These are phyloP conservation scores for Brachyalestes nurse DNA, from an alignment of 2,797 vertebrate genomes.

Conservation along the genomic window DNA sequence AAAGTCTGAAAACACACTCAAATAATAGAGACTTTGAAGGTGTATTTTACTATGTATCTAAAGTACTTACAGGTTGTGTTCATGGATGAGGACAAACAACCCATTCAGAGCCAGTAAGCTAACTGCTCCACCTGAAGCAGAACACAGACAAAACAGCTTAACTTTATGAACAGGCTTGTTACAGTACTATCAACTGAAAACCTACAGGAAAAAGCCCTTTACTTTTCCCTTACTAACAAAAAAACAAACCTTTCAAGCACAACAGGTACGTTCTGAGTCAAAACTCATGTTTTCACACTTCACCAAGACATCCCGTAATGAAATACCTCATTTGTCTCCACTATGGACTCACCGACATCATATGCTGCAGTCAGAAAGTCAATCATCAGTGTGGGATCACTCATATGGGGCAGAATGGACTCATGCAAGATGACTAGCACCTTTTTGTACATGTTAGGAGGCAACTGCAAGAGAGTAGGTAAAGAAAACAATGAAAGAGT, in stretches of 20 bases:
- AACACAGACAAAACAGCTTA: not conserved
- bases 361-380: constrained; percentile 94
- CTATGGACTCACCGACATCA: constrained; percentile 84
- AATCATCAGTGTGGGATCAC: constrained; percentile 91
- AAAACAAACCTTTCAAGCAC: too few relatives aligned
- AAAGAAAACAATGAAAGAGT: constrained; percentile 2
- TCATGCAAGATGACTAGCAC: constrained; percentile 91
- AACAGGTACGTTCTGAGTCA: too few relatives aligned
- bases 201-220: not conserved
- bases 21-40: not conserved
- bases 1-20: not conserved
- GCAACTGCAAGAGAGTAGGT: constrained; percentile 77
- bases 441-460: constrained; percentile 89
- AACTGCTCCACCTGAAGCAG: constrained; percentile 88
- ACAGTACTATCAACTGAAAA: not conserved
- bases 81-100: constrained; percentile 92
- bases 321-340: not conserved
- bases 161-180: not conserved
- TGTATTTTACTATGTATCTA: too few relatives aligned
- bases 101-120: constrained; percentile 95
- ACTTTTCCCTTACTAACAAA: too few relatives aligned
- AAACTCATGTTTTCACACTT: not conserved
- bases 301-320: not conserved
- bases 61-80: constrained; percentile 94
- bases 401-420: constrained; percentile 91